Evolutionary conservation across 2,888 invertebrate genomes (phyloP), one percentile per base, ranked within the genome.

Genomic region (Synanthedon myopaeformis): DNA sequence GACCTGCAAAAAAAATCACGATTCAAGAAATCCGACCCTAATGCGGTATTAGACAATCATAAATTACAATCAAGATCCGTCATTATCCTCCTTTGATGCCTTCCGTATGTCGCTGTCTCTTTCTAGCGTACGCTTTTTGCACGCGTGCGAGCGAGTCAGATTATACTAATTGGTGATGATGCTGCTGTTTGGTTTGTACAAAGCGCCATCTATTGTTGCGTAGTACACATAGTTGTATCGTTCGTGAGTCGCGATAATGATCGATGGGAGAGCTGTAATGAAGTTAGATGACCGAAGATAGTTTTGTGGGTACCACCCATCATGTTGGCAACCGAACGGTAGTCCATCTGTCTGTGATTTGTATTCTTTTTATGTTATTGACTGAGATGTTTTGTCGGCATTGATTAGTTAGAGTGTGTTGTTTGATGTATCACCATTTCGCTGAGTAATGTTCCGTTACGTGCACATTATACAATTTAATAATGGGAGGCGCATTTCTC

Each of bases 201-300:
- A 75, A 83, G 78, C 83, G 82, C 84, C 84, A 85, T 84, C 82
- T 85, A 82, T 86, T 84, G 86, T 84, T 81, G 80, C 80, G 84
- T 86, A 79, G 76, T 76, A 82, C 73, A 76, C 81, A 86, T 87
- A 84, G 80, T 76, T 79, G 70, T 64, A 64, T 61, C 60, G 65
- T 66, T 81, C 83, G 85, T 84, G 85, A 74, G 65, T 35, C 17
- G 56, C 65, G 86, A 86, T 87, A 82, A 72, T 81, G 82, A 86
- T 86, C 85, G 74, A 74, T 74, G 66, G 69, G 63, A 65, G 35
- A 35, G 35, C 35, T 35, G 67, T 80, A 85, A 86, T 85, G 84
- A 84, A 82, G 82, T 79, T 74, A 79, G 82, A 81, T 78, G 66
- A 17, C n/a, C 23, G 57, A 61, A 35, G 79, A 80, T 78, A 74